Percentiles rank a stretch among this genome's conserved stretches.
Evolutionary conservation across 2,888 invertebrate genomes (phyloP).

Genomic region (Pseudoips prasinana): DNA sequence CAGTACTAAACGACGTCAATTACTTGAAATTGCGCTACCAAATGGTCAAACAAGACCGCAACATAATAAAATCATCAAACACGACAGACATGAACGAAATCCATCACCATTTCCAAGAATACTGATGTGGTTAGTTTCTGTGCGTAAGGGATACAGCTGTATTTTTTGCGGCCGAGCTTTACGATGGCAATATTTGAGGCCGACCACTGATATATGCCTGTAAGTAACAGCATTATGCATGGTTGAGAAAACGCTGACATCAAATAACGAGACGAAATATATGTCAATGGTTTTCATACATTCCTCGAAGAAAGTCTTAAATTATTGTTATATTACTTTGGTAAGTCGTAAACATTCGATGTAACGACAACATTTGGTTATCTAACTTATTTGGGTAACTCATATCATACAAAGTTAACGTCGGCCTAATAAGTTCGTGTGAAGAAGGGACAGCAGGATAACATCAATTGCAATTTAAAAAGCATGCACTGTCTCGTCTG

Average conservation of each 20-base stretch:
- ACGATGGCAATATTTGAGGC: slow-evolving; percentile 42
- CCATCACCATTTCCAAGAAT: slow-evolving; percentile 34
- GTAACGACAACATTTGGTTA: too few species aligned
- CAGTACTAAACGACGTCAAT: too few species aligned
- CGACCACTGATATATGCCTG: slow-evolving; percentile 29
- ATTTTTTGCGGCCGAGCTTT: slow-evolving; percentile 48
- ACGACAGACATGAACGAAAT: slow-evolving; percentile 26
- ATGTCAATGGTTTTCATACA: too few species aligned
- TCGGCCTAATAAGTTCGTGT: slow-evolving; percentile 21
- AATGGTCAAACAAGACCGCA: too few species aligned
- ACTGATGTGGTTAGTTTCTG: slow-evolving; percentile 39
- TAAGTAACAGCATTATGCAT: slow-evolving; percentile 41
- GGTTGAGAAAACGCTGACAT: too few species aligned
- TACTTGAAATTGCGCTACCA: too few species aligned
- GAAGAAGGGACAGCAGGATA: slow-evolving; percentile 12
- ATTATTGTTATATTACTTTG: too few species aligned
- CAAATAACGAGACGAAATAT: too few species aligned
- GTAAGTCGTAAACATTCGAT: too few species aligned
- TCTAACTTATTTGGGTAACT: too few species aligned
- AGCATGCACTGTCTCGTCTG: slow-evolving; percentile 9
- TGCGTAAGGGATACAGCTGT: slow-evolving; percentile 46
- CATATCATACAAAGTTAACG: neutral
- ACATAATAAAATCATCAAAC: slow-evolving; percentile 33
- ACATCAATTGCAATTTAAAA: slow-evolving; percentile 23
- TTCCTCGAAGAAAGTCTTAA: too few species aligned